phyloP scores from a whole-genome alignment of 2,888 invertebrate genomes.

The Rhamphomyia laevipes region DNA sequence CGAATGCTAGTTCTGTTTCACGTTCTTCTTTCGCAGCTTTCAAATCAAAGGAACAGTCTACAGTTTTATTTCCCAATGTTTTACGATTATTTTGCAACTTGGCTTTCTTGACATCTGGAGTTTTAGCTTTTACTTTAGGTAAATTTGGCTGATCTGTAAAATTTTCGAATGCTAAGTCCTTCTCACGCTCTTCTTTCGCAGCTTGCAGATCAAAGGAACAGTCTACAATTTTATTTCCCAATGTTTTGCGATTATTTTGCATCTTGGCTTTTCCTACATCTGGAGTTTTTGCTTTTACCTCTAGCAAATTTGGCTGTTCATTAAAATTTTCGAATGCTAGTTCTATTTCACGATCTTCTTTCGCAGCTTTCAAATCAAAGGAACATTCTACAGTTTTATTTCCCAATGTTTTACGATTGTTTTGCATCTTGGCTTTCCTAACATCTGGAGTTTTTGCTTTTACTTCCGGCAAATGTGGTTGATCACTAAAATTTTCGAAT shows the following conservation, averaged over 20 bases:
- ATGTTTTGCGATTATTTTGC: background rate
- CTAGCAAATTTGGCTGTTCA: conserved; percentile 1
- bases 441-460: conserved; percentile 3
- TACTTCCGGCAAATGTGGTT: conserved; percentile 3
- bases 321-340: conserved; percentile 11
- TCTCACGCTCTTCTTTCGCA: conserved; percentile 1
- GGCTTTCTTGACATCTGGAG: conserved; percentile 2
- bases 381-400: background rate
- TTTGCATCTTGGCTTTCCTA: conserved; percentile 8
- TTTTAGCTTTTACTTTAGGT: background rate
- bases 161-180: conserved; percentile 7
- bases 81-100: background rate
- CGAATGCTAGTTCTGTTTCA: conserved; percentile 7
- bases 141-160: conserved; percentile 7
- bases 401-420: conserved; percentile 9
- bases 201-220: conserved; percentile 2
- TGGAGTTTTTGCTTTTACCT: conserved; percentile 9
- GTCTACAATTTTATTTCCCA: conserved; percentile 2
- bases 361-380: background rate
- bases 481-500: conserved; percentile 8
- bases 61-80: conserved; percentile 1
- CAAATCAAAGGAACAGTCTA: conserved; percentile 2
- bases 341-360: conserved; percentile 5
- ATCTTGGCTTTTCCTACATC: conserved; percentile 2
- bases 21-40: conserved; percentile 2